These are phyloP conservation scores for Aphyosemion australe DNA, from an alignment of 2,113 vertebrate species.

Conservation along the genomic window DNA sequence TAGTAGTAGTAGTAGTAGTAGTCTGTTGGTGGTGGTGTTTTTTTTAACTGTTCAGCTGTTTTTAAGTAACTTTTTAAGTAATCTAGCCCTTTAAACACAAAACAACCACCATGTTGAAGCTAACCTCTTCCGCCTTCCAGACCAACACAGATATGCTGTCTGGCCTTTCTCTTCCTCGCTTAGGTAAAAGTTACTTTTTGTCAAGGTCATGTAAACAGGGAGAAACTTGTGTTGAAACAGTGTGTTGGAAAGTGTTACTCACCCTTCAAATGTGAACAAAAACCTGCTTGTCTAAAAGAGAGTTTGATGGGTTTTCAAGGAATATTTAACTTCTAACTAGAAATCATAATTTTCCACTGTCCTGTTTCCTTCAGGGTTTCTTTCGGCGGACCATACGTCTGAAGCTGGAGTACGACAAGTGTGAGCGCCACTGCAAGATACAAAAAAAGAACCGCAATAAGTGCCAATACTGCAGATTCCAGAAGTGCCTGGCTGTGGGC, in stretches of 20 bases:
- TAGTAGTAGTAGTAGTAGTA: too few relatives aligned
- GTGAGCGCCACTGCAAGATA: slow-evolving; percentile 94
- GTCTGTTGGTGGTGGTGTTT: too few relatives aligned
- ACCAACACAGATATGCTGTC: background rate
- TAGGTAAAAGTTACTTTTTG: slow-evolving; percentile 32
- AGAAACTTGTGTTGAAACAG: slow-evolving; percentile 27
- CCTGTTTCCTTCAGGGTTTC: slow-evolving; percentile 82
- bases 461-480: slow-evolving; percentile 98
- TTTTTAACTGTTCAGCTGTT: too few relatives aligned
- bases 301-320: background rate
- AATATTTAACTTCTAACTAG: background rate
- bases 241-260: slow-evolving; percentile 19
- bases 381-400: slow-evolving; percentile 94
- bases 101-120: too few relatives aligned
- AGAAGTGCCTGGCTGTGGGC: slow-evolving; percentile 97
- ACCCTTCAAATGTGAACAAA: slow-evolving; percentile 1
- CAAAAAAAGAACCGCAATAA: slow-evolving; percentile 99
- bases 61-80: too few relatives aligned
- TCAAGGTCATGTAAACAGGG: slow-evolving; percentile 48
- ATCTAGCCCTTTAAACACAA: too few relatives aligned
- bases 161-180: slow-evolving; percentile 10
- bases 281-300: slow-evolving; percentile 10
- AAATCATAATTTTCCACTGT: background rate
- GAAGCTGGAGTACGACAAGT: slow-evolving; percentile 92
- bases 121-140: slow-evolving; percentile 5